Conservation (phyloP, 2,888 invertebrate species). For the Lasioglossum oenotherae region DNA sequence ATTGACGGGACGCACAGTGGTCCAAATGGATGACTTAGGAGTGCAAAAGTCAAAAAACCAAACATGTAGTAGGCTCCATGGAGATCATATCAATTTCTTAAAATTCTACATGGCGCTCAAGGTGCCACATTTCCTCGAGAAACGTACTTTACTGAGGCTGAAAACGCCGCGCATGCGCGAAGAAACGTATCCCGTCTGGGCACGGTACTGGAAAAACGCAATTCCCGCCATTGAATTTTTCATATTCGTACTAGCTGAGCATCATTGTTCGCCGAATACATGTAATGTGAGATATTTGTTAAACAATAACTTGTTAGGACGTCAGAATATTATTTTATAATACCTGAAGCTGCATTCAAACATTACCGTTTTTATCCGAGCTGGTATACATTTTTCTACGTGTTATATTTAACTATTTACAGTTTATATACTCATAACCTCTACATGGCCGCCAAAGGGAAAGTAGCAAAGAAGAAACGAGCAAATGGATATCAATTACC, state of each 20-base stretch:
- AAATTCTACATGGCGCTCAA: too few species aligned
- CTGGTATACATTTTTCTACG: not conserved
- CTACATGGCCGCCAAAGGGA: slow-evolving; percentile 76
- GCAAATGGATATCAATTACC: slow-evolving; percentile 87
- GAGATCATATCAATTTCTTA: too few species aligned
- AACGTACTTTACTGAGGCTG: too few species aligned
- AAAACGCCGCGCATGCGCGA: too few species aligned
- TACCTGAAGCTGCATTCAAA: not conserved
- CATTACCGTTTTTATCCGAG: not conserved
- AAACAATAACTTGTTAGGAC: slow-evolving; percentile 18
- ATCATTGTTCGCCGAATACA: not conserved
- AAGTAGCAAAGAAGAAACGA: slow-evolving; percentile 81
- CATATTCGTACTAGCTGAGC: not conserved
- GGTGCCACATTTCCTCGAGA: too few species aligned
- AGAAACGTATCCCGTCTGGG: too few species aligned
- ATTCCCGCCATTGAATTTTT: slow-evolving; percentile 54
- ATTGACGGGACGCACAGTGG: too few species aligned
- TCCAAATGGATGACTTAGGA: too few species aligned
- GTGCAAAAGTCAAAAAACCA: too few species aligned
- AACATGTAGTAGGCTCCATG: too few species aligned
- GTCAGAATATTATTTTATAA: slow-evolving; percentile 17
- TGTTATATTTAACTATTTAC: not conserved
- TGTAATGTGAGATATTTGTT: slow-evolving; percentile 6
- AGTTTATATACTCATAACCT: slow-evolving; percentile 65
- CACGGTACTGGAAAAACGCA: not conserved